Conservation (phyloP, 2,888 invertebrate species). For the Cheiracanthium punctorium region DNA sequence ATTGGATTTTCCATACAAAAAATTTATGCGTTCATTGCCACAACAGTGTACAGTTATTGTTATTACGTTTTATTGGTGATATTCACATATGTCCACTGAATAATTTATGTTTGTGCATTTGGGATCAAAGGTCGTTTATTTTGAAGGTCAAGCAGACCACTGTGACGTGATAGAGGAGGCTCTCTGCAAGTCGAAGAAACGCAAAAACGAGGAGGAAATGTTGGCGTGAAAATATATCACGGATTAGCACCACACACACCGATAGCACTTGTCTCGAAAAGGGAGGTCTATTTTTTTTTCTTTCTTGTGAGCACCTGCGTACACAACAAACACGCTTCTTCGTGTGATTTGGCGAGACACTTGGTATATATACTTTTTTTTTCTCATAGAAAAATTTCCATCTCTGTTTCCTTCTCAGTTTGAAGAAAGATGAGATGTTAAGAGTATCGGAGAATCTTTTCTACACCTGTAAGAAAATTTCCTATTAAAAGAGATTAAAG, state of each 20-base stretch:
- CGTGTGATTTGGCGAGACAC: background rate
- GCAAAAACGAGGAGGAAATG: background rate
- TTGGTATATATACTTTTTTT: background rate
- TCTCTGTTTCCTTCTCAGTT: constrained; percentile 23
- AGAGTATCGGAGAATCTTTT: constrained; percentile 28
- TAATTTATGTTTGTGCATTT: constrained; percentile 14
- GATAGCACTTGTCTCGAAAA: constrained; percentile 57
- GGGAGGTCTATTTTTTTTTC: background rate
- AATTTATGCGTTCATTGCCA: background rate
- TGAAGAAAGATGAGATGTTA: constrained; percentile 38
- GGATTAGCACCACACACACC: constrained; percentile 67
- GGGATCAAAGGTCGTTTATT: background rate
- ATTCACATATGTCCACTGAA: background rate
- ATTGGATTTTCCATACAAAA: background rate
- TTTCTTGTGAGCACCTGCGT: constrained; percentile 18
- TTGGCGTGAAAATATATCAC: constrained; percentile 9
- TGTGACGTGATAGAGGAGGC: background rate
- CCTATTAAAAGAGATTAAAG: too few species aligned
- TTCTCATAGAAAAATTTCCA: background rate
- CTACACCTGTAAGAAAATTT: constrained; percentile 26
- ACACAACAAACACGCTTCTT: background rate
- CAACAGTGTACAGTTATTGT: background rate
- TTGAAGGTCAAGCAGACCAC: background rate
- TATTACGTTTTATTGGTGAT: background rate
- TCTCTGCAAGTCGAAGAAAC: background rate